A percentile compares a stretch with the other conserved stretches of the same genome.
These are phyloP conservation scores for Ceratitis capitata DNA, from an alignment of 1,140 invertebrate genomes.

Conservation along the genomic window DNA sequence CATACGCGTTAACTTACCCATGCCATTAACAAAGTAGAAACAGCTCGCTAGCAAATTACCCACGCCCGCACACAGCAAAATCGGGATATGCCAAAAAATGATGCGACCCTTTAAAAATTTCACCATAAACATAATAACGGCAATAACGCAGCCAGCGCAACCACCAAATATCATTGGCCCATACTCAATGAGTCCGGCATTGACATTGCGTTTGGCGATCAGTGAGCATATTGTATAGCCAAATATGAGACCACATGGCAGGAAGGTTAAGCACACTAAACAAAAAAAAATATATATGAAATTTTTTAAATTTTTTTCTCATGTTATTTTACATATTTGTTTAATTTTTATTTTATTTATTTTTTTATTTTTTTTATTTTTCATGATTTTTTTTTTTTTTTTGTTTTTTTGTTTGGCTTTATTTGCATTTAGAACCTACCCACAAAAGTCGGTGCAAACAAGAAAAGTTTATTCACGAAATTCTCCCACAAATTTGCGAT, in stretches of 20 bases:
- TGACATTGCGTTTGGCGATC: conserved; percentile 51
- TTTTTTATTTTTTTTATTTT: neutral
- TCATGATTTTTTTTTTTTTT: neutral
- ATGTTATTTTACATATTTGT: neutral
- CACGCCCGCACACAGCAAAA: conserved; percentile 49
- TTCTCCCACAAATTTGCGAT: conserved; percentile 57
- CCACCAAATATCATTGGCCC: conserved; percentile 59
- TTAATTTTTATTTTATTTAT: neutral
- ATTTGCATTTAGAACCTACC: conserved; percentile 48
- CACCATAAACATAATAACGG: conserved; percentile 49
- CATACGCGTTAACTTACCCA: conserved; percentile 51
- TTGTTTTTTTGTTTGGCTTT: neutral
- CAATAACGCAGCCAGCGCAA: conserved; percentile 48
- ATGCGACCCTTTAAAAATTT: conserved; percentile 55
- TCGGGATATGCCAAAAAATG: conserved; percentile 56
- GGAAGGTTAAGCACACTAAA: conserved; percentile 56
- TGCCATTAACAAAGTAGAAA: conserved; percentile 59
- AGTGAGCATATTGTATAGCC: conserved; percentile 60
- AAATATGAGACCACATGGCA: conserved; percentile 58
- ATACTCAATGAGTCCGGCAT: conserved; percentile 49
- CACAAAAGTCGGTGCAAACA: conserved; percentile 59
- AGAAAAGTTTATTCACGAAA: conserved; percentile 53
- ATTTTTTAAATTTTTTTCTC: neutral
- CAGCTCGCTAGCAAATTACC: conserved; percentile 57
- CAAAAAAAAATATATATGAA: neutral